Evolutionary conservation across 2,113 vertebrate species (phyloP).

Genomic region (Hyaena hyaena): DNA sequence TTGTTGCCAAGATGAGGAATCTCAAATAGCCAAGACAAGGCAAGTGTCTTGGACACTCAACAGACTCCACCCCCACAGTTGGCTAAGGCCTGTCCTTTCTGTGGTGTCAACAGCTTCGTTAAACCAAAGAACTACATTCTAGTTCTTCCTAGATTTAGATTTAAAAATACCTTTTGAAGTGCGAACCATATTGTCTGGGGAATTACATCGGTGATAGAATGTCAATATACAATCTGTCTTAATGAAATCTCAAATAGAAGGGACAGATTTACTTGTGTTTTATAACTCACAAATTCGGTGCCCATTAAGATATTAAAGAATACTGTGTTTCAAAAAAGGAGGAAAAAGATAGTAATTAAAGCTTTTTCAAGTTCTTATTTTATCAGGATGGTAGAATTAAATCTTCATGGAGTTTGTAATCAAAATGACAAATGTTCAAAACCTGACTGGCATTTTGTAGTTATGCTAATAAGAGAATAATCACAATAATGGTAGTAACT

Average conservation of each 20-base stretch:
- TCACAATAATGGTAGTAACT: background rate
- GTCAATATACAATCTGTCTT: background rate
- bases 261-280: background rate
- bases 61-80: accelerated
- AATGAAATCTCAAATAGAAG: background rate
- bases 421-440: background rate
- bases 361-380: background rate
- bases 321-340: background rate
- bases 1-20: background rate
- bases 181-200: background rate
- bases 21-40: background rate
- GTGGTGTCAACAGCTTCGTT: background rate
- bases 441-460: background rate
- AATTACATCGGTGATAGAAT: background rate
- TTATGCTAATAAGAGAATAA: conserved; percentile 26
- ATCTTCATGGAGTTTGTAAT: background rate
- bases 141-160: background rate
- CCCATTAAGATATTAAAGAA: background rate
- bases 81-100: background rate
- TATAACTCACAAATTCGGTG: background rate
- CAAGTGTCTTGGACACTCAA: background rate
- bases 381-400: background rate
- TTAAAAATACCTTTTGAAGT: background rate
- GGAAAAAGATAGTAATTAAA: background rate
- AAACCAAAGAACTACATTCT: background rate